Conservation (phyloP, 2,888 invertebrate species). For the Leptura quadrifasciata region DNA sequence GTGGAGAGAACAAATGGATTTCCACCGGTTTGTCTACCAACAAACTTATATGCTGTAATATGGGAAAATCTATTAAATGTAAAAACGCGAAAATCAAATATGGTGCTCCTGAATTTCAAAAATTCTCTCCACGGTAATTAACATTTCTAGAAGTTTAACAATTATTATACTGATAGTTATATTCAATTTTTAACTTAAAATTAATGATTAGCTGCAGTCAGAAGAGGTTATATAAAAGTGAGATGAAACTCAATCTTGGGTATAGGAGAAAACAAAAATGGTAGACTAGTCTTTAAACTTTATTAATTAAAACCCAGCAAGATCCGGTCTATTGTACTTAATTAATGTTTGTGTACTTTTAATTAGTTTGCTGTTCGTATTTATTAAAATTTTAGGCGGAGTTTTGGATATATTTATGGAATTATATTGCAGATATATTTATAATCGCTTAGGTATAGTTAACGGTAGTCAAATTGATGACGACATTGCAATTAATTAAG, state of each 20-base stretch:
- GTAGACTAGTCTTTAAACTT: neutral
- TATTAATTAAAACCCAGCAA: neutral
- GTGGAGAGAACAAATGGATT: too few species aligned
- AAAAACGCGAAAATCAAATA: too few species aligned
- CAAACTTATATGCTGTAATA: too few species aligned
- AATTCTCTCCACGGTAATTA: too few species aligned
- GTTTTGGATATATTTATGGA: neutral
- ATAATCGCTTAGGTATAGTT: neutral
- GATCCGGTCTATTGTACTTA: neutral
- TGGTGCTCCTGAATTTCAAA: too few species aligned
- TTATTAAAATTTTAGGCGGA: neutral
- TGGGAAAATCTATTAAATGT: too few species aligned
- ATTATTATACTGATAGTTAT: too few species aligned
- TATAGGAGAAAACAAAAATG: neutral
- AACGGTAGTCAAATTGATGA: neutral
- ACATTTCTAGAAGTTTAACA: too few species aligned
- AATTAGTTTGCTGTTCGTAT: neutral
- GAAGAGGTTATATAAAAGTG: neutral
- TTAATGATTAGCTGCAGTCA: too few species aligned
- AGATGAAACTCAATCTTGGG: neutral
- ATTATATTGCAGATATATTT: neutral
- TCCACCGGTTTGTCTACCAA: too few species aligned
- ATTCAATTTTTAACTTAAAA: too few species aligned
- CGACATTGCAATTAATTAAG: neutral
- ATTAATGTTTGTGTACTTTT: neutral